Conservation (phyloP, 1,140 invertebrate genomes). For the Trissolcus basalis region DNA sequence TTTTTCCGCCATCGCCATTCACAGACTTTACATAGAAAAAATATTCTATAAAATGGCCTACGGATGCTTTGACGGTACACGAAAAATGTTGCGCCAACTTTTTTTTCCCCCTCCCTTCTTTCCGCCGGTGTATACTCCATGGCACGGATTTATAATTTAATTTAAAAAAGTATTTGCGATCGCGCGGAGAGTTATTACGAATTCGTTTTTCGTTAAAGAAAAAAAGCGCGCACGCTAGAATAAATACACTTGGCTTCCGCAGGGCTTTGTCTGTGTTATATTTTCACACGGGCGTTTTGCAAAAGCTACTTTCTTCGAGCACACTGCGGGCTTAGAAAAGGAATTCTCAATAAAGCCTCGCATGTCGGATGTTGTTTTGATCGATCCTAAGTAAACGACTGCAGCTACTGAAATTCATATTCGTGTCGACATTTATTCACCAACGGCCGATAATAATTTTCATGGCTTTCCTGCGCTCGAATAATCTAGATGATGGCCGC, state of each 20-base stretch:
- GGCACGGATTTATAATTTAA: no score
- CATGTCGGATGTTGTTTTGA: conserved; percentile 49
- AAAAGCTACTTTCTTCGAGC: conserved; percentile 32
- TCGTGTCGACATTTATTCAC: conserved; percentile 37
- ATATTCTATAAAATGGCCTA: conserved; percentile 9
- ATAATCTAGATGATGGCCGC: conserved; percentile 14
- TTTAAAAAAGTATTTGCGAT: no score
- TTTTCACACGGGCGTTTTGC: conserved; percentile 31
- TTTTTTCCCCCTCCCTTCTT: no score
- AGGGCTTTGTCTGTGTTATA: conserved; percentile 13
- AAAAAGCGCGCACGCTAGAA: conserved; percentile 8
- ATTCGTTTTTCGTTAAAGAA: not conserved
- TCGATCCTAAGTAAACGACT: conserved; percentile 49
- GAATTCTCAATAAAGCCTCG: conserved; percentile 46
- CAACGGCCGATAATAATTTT: conserved; percentile 29
- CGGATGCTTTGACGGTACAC: conserved; percentile 1
- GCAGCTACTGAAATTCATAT: conserved; percentile 38
- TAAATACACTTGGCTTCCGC: conserved; percentile 16
- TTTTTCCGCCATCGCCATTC: conserved; percentile 8
- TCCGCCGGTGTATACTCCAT: no score
- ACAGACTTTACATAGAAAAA: conserved; percentile 19
- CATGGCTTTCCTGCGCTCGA: conserved; percentile 11
- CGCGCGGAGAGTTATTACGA: no score
- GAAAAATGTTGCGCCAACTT: no score
- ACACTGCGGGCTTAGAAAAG: conserved; percentile 15